Conservation (phyloP, 2,113 vertebrate species). For the Oncorhynchus tshawytscha region DNA sequence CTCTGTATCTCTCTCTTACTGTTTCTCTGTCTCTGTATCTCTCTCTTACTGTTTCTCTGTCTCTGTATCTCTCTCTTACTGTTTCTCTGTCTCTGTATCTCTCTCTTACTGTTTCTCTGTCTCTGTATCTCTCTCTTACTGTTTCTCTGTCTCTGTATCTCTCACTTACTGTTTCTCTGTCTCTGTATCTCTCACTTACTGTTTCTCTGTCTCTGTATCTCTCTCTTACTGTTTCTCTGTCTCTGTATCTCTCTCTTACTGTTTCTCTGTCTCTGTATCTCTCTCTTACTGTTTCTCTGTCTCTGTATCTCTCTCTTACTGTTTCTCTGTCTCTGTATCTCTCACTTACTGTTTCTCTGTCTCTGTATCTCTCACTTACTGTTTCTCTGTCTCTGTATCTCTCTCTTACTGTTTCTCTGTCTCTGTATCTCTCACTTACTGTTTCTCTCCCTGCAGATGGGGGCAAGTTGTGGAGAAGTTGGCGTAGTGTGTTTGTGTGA, state of each 20-base stretch:
- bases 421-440: neutral
- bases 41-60: neutral
- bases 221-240: neutral
- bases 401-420: neutral
- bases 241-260: neutral
- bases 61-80: neutral
- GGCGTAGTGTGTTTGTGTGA: constrained; percentile 60
- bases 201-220: too few species aligned
- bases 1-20: too few species aligned
- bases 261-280: neutral
- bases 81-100: too few species aligned
- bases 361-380: neutral
- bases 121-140: neutral
- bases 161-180: neutral
- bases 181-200: too few species aligned
- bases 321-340: neutral
- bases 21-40: too few species aligned
- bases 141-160: neutral
- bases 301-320: neutral
- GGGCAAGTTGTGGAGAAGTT: constrained; percentile 54
- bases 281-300: neutral
- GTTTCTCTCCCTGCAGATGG: constrained; percentile 44
- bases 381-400: too few species aligned
- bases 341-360: neutral
- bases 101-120: too few species aligned